Evolutionary conservation across 1,140 invertebrate species (phyloP), one percentile per base, ranked within the genome.

Genomic region (Bombus turneri): DNA sequence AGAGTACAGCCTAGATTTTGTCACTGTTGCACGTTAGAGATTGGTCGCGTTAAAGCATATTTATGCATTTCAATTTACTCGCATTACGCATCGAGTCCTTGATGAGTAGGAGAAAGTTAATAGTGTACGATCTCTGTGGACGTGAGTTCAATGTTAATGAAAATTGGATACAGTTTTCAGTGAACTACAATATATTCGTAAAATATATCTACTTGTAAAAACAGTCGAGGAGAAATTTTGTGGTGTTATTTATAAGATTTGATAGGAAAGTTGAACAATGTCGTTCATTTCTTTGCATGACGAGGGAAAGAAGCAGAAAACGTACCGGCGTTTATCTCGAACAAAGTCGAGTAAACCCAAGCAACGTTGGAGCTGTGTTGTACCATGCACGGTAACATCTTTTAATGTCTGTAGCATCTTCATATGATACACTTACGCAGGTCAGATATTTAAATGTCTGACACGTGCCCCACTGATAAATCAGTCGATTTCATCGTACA

Each of bases 361-460:
- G 73, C 88, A 86, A 57, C 85, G 93, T 77, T 91, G 91, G 89
- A 88, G 82, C 72, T 93, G 89, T 75, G 79, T 92, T 39, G 81
- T 86, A 71, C 89, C 93, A 25, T 92, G 87, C 43, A 69, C 89
- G 93, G 92, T 93, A 93, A 91, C 91, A 31, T 31, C 22, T 86
- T 83, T 71, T 59, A 31, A 57, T 25, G 13, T 31, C 22, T 73
- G 12, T 41, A 57, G 1, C 8, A 2, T 53, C 39, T 76, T 41
- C 10, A 15, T 15, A 59, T 34, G 8, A 43, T 39, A 22, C 64
- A 39, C 25, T 25, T n/a, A 43, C 28, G 37, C 39, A 15, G 25
- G 34, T 64, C n/a, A 39, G 2, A 62, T 62, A 9, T n/a, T 15
- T 59, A n/a, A 41, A 64, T 62, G 75, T 62, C 75, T 39, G 59